A percentile compares a stretch with the other conserved stretches of the same genome.
phyloP scores from a whole-genome alignment of 2,888 invertebrate species.

The Plemyria rubiginata region DNA sequence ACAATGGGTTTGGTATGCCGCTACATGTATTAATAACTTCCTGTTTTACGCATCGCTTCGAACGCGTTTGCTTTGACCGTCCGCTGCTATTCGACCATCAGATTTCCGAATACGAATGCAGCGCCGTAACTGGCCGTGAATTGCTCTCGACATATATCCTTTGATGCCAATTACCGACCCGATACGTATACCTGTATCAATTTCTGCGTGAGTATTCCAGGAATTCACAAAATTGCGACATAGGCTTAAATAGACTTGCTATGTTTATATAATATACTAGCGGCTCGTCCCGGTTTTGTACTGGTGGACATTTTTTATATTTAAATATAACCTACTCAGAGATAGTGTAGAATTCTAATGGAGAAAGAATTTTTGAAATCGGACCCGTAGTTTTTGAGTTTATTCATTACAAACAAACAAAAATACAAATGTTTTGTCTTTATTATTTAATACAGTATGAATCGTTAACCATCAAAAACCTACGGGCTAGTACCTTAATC shows the following conservation, averaged over 20 bases:
- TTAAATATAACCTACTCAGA: no score
- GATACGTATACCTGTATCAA: neutral
- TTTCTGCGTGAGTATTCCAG: neutral
- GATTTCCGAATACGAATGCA: slow-evolving; percentile 1
- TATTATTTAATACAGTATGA: no score
- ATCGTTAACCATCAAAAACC: no score
- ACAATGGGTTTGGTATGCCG: slow-evolving; percentile 27
- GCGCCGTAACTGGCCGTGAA: neutral
- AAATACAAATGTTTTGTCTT: no score
- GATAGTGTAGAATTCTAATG: no score
- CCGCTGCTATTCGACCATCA: slow-evolving; percentile 4
- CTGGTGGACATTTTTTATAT: no score
- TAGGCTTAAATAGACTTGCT: neutral
- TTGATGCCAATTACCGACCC: slow-evolving; percentile 7
- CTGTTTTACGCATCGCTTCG: slow-evolving; percentile 45
- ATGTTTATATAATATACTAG: no score
- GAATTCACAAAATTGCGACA: neutral
- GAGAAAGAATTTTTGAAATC: no score
- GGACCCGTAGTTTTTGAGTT: no score
- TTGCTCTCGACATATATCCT: slow-evolving; percentile 1
- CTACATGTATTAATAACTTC: slow-evolving; percentile 50
- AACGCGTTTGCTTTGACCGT: slow-evolving; percentile 15
- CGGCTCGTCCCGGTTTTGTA: no score
- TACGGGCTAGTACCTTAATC: no score
- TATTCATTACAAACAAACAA: no score